Percentiles rank a stretch among this genome's conserved stretches.
These are phyloP conservation scores for Dichetophora obliterata DNA, from an alignment of 2,888 invertebrate genomes.

Conservation along the genomic window DNA sequence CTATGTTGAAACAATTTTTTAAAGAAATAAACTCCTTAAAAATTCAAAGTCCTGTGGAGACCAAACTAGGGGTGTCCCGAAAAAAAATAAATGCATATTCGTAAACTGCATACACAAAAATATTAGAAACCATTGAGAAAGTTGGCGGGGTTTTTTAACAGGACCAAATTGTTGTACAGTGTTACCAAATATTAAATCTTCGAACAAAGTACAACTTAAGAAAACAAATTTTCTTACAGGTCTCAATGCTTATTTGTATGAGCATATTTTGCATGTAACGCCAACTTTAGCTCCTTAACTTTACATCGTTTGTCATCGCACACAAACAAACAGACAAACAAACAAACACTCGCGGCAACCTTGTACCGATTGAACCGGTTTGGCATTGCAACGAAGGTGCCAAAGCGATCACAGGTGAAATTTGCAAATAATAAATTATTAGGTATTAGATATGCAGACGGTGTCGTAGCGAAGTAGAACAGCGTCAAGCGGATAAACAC, in stretches of 20 bases:
- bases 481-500: neutral
- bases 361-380: neutral
- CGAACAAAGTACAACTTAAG: too few relatives aligned
- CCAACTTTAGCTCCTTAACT: neutral
- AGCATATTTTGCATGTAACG: neutral
- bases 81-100: too few relatives aligned
- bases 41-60: too few relatives aligned
- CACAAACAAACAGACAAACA: neutral
- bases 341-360: neutral
- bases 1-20: too few relatives aligned
- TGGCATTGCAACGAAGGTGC: slow-evolving; percentile 9
- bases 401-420: slow-evolving; percentile 33
- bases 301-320: neutral
- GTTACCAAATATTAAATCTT: too few relatives aligned
- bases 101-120: too few relatives aligned
- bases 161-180: too few relatives aligned
- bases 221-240: too few relatives aligned
- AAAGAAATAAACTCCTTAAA: too few relatives aligned
- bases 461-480: neutral
- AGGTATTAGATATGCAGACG: slow-evolving; percentile 13
- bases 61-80: too few relatives aligned
- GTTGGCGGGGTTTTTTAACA: too few relatives aligned
- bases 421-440: slow-evolving; percentile 24
- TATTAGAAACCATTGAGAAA: too few relatives aligned
- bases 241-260: neutral